These are phyloP conservation scores for Germaria angustata DNA, from an alignment of 2,888 invertebrate genomes.

Conservation along the genomic window DNA sequence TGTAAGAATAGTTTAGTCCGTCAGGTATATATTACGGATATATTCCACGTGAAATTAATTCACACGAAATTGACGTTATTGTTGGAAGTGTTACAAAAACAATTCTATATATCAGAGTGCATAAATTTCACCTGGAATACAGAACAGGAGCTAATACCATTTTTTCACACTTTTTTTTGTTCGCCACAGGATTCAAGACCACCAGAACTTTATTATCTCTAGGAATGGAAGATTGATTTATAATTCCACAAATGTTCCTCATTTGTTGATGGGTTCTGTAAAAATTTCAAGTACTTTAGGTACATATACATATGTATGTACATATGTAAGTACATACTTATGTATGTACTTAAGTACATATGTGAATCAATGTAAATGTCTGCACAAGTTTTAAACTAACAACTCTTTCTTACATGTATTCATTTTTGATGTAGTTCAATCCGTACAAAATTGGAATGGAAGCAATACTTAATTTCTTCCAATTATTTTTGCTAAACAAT, in stretches of 20 bases:
- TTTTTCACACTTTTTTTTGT: constrained; percentile 83
- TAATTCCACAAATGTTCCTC: constrained; percentile 89
- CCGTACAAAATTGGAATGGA: constrained; percentile 86
- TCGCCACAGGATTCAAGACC: constrained; percentile 94
- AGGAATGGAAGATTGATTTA: constrained; percentile 86
- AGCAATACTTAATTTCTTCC: constrained; percentile 92
- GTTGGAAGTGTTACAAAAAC: too few relatives aligned
- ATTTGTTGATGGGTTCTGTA: constrained; percentile 85
- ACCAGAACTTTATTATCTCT: constrained; percentile 88
- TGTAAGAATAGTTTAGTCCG: too few relatives aligned
- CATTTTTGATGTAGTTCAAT: constrained; percentile 84
- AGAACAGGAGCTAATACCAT: too few relatives aligned
- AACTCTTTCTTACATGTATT: constrained; percentile 85
- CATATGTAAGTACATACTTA: background rate
- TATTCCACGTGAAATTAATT: too few relatives aligned
- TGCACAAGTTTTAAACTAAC: background rate
- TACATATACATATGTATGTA: background rate
- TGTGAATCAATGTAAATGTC: background rate
- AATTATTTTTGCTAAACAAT: constrained; percentile 82
- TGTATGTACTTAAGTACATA: background rate
- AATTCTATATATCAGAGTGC: too few relatives aligned
- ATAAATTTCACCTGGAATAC: too few relatives aligned
- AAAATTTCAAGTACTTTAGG: background rate
- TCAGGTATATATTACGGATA: too few relatives aligned
- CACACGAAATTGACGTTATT: too few relatives aligned